Evolutionary conservation across 2,888 invertebrate genomes (phyloP).

Genomic region (Ecdyonurus torrentis): DNA sequence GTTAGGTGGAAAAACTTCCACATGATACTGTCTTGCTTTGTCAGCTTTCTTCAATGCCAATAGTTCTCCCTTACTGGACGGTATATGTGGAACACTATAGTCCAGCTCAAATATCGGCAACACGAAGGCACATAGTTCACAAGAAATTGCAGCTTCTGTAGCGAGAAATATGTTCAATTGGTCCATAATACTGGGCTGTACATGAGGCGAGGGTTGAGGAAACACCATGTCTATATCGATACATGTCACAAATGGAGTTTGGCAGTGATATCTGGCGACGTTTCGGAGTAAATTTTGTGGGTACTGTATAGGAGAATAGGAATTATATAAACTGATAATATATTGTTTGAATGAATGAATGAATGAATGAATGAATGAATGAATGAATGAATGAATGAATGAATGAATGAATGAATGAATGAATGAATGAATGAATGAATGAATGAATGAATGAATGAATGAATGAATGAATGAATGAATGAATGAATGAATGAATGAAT

Average conservation of each 20-base stretch:
- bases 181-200: no score
- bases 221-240: constrained; percentile 26
- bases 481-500: no score
- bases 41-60: constrained; percentile 18
- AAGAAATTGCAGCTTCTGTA: background rate
- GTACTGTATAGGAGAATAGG: constrained; percentile 16
- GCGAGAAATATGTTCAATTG: constrained; percentile 16
- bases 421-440: no score
- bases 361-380: no score
- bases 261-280: constrained; percentile 22
- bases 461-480: no score
- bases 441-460: no score
- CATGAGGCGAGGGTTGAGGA: constrained; percentile 17
- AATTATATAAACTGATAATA: no score
- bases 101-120: constrained; percentile 25
- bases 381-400: no score
- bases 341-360: no score
- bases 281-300: constrained; percentile 26
- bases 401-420: no score
- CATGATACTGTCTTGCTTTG: constrained; percentile 4
- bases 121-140: constrained; percentile 23
- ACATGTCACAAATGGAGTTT: constrained; percentile 20
- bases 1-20: constrained; percentile 20
- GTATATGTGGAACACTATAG: constrained; percentile 16
- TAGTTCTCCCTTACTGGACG: constrained; percentile 21